Evolutionary conservation across 2,888 invertebrate species (phyloP).

Genomic region (Pseudococcus viburni): DNA sequence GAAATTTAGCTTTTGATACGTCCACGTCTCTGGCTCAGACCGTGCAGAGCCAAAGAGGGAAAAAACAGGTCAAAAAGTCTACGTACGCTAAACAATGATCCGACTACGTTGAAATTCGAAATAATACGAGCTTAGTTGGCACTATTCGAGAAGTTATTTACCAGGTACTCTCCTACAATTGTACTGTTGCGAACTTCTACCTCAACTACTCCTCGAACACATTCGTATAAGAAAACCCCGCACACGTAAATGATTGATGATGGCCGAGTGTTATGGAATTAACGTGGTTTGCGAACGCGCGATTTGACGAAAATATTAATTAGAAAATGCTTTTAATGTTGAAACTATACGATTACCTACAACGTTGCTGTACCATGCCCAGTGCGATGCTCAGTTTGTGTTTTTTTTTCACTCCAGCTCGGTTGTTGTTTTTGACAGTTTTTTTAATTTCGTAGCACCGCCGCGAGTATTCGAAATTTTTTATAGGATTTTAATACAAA

Average conservation of each 20-base stretch:
- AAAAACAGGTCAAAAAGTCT: conserved; percentile 26
- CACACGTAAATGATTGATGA: conserved; percentile 5
- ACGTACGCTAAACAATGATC: background rate
- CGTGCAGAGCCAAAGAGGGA: background rate
- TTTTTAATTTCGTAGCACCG: background rate
- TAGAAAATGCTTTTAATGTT: conserved; percentile 27
- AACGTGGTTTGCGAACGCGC: background rate
- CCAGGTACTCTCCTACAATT: background rate
- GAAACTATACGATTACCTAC: background rate
- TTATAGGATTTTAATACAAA: background rate
- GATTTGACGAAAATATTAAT: conserved; percentile 27
- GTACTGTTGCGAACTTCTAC: background rate
- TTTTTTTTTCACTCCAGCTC: background rate
- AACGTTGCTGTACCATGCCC: background rate
- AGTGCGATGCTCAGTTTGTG: background rate
- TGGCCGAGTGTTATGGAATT: conserved; percentile 3
- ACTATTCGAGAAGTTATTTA: too few species aligned
- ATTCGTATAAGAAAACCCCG: background rate
- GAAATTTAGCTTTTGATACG: conserved; percentile 35
- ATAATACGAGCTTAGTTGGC: too few species aligned
- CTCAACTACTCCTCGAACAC: background rate
- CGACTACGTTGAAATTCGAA: background rate
- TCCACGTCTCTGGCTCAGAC: background rate
- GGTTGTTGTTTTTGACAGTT: conserved; percentile 16
- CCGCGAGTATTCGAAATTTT: background rate